phyloP scores from a whole-genome alignment of 2,797 vertebrate species.

The Cetoscarus ocellatus region DNA sequence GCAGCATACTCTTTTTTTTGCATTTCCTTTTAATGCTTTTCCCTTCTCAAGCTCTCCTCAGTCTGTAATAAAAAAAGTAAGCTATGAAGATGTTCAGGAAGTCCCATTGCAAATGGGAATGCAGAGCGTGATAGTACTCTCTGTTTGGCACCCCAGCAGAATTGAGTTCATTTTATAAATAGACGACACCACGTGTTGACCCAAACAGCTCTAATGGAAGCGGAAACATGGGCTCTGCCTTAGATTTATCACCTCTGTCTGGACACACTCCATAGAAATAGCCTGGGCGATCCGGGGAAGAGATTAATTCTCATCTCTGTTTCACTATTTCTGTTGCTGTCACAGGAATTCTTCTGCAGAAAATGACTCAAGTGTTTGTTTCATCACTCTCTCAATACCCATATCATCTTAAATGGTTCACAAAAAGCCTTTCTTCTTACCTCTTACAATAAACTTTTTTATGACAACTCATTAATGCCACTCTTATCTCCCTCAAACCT shows the following conservation, averaged over 20 bases:
- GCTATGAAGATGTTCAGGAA: conserved; percentile 18
- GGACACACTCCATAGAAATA: conserved; percentile 51
- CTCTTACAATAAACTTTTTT: background rate
- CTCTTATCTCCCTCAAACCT: no score
- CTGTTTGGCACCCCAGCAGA: conserved; percentile 25
- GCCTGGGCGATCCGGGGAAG: conserved; percentile 65
- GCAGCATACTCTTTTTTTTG: no score
- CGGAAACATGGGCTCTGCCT: conserved; percentile 62
- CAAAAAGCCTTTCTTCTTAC: background rate
- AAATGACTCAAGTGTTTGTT: conserved; percentile 6
- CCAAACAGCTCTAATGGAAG: conserved; percentile 64
- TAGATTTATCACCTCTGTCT: conserved; percentile 66
- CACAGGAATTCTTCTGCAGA: background rate
- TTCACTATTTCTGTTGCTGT: background rate
- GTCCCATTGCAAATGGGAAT: conserved; percentile 10
- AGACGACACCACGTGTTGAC: conserved; percentile 59
- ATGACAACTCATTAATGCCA: background rate
- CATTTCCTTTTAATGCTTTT: no score
- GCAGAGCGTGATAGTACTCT: conserved; percentile 41
- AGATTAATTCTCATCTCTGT: conserved; percentile 48
- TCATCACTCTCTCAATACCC: background rate
- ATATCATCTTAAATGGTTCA: background rate
- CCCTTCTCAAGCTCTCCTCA: background rate
- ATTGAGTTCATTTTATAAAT: conserved; percentile 63
- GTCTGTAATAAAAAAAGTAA: background rate